Evolutionary conservation across 2,888 invertebrate species (phyloP).

Genomic region (Caenorhabditis virilis): DNA sequence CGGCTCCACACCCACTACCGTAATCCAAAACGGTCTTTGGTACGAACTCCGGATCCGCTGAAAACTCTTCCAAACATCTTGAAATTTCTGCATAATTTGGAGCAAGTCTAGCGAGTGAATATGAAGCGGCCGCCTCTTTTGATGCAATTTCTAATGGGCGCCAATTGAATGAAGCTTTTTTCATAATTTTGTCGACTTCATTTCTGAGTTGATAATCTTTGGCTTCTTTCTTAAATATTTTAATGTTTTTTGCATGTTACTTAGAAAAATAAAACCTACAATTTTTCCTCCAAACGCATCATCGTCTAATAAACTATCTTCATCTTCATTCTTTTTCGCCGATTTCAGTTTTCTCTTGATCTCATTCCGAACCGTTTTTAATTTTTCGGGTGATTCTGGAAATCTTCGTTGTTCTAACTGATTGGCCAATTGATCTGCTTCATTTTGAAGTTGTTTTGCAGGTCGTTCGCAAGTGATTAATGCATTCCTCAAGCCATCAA

Average conservation of each 20-base stretch:
- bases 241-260: background rate
- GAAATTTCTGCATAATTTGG: constrained; percentile 63
- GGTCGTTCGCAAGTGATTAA: constrained; percentile 38
- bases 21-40: constrained; percentile 85
- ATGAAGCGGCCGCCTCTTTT: constrained; percentile 53
- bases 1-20: constrained; percentile 87
- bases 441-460: constrained; percentile 62
- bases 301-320: constrained; percentile 33
- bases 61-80: constrained; percentile 66
- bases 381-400: constrained; percentile 53
- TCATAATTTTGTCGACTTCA: constrained; percentile 54
- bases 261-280: constrained; percentile 10
- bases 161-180: constrained; percentile 61
- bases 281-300: constrained; percentile 43
- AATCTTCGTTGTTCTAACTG: constrained; percentile 53
- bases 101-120: constrained; percentile 58
- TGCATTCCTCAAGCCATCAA: constrained; percentile 42
- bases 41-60: constrained; percentile 73
- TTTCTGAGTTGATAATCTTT: constrained; percentile 48
- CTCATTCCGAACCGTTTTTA: constrained; percentile 49
- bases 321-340: constrained; percentile 32
- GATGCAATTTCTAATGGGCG: constrained; percentile 57
- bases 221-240: constrained; percentile 39
- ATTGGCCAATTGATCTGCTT: constrained; percentile 59
- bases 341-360: constrained; percentile 42